A percentile compares a stretch with the other conserved stretches of the same genome.
Conservation (phyloP, 2,797 vertebrate species). For the Cyclura pinguis region DNA sequence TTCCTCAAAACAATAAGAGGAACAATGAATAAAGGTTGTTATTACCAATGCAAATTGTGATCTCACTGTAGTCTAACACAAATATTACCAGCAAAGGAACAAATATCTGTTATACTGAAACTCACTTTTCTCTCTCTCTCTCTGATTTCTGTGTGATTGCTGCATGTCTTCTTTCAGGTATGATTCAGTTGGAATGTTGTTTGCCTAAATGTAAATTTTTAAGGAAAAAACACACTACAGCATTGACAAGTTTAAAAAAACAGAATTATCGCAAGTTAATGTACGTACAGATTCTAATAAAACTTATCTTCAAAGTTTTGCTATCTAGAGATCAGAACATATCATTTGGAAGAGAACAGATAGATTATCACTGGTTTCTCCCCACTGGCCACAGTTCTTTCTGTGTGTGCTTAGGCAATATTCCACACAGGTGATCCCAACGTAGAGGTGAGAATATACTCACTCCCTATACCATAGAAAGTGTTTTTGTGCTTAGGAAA, state of each 20-base stretch:
- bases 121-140: slow-evolving; percentile 90
- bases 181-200: slow-evolving; percentile 89
- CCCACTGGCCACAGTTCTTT: no score
- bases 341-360: not conserved
- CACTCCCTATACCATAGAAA: no score
- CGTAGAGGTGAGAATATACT: no score
- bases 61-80: fast-evolving
- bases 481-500: no score
- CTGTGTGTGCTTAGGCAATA: no score
- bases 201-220: slow-evolving; percentile 85
- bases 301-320: not conserved
- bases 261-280: not conserved
- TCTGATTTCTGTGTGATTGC: slow-evolving; percentile 71
- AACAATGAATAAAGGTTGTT: not conserved
- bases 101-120: not conserved
- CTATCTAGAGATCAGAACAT: not conserved
- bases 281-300: not conserved
- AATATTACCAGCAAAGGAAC: fast-evolving
- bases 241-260: slow-evolving; percentile 2
- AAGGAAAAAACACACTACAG: slow-evolving; percentile 46
- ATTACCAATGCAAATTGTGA: not conserved
- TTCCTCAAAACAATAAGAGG: not conserved
- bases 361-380: not conserved
- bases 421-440: no score
- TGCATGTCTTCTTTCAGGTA: slow-evolving; percentile 84